Evolutionary conservation across 1,140 invertebrate species (phyloP).

Genomic region (Aphelinus atriplicis): DNA sequence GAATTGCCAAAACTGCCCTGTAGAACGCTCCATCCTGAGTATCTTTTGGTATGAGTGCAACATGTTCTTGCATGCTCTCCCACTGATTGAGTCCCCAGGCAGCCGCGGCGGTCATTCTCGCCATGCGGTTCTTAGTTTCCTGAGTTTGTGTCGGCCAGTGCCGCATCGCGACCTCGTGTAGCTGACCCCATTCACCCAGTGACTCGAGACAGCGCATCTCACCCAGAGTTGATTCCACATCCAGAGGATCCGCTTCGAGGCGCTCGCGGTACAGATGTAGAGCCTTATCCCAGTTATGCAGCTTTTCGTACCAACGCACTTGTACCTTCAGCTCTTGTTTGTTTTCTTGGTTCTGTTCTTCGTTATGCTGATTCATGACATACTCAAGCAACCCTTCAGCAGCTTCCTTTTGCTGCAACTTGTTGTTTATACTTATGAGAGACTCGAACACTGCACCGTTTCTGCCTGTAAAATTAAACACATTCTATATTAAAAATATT

Average conservation of each 20-base stretch:
- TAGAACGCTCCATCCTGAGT: slow-evolving; percentile 96
- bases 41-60: slow-evolving; percentile 85
- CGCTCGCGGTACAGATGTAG: slow-evolving; percentile 84
- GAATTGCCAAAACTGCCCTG: slow-evolving; percentile 92
- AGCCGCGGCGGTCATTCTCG: slow-evolving; percentile 91
- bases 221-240: slow-evolving; percentile 87
- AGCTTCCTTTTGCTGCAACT: slow-evolving; percentile 97
- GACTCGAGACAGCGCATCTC: slow-evolving; percentile 98
- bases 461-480: slow-evolving; percentile 38
- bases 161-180: slow-evolving; percentile 81
- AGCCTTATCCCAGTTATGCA: slow-evolving; percentile 98
- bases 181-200: slow-evolving; percentile 93
- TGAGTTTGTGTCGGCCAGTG: slow-evolving; percentile 79
- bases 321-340: slow-evolving; percentile 80
- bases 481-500: slow-evolving; percentile 46
- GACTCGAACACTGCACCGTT: slow-evolving; percentile 89
- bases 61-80: slow-evolving; percentile 92
- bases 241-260: slow-evolving; percentile 70
- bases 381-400: slow-evolving; percentile 92
- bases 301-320: slow-evolving; percentile 98
- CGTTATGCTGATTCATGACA: slow-evolving; percentile 82
- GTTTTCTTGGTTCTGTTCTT: slow-evolving; percentile 69
- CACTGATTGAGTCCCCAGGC: slow-evolving; percentile 95
- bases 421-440: slow-evolving; percentile 98
- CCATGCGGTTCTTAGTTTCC: slow-evolving; percentile 83